A percentile compares a stretch with the other conserved stretches of the same genome.
phyloP scores from a whole-genome alignment of 2,113 vertebrate genomes.

The Orcinus orca region DNA sequence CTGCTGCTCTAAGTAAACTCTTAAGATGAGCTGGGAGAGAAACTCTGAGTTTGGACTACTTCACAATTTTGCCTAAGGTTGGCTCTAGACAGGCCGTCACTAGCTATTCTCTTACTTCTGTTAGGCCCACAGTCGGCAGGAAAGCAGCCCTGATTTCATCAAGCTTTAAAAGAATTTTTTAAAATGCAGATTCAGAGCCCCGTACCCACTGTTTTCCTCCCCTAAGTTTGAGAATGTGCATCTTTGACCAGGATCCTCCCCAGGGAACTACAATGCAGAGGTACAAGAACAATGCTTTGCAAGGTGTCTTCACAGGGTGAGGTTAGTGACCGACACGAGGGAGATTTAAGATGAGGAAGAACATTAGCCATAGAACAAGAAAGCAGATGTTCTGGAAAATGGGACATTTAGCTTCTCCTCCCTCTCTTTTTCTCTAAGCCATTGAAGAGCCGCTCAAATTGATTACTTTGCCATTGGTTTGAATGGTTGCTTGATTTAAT shows the following conservation, averaged over 20 bases:
- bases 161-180: background rate
- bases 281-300: background rate
- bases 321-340: too few relatives aligned
- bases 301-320: background rate
- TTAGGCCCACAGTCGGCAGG: background rate
- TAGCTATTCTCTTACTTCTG: background rate
- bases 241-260: background rate
- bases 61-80: background rate
- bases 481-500: conserved; percentile 38
- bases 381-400: background rate
- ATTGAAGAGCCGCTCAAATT: background rate
- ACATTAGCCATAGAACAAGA: background rate
- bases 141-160: background rate
- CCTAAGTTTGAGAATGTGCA: background rate
- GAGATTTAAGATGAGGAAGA: background rate
- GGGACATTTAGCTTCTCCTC: background rate
- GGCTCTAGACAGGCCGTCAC: background rate
- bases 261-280: background rate
- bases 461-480: conserved; percentile 23
- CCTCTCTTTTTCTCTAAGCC: background rate
- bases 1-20: background rate
- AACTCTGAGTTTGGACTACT: background rate
- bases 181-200: background rate
- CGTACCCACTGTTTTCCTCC: background rate
- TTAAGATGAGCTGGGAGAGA: background rate